These are phyloP conservation scores for Noctua janthina DNA, from an alignment of 2,888 invertebrate genomes.

Conservation along the genomic window DNA sequence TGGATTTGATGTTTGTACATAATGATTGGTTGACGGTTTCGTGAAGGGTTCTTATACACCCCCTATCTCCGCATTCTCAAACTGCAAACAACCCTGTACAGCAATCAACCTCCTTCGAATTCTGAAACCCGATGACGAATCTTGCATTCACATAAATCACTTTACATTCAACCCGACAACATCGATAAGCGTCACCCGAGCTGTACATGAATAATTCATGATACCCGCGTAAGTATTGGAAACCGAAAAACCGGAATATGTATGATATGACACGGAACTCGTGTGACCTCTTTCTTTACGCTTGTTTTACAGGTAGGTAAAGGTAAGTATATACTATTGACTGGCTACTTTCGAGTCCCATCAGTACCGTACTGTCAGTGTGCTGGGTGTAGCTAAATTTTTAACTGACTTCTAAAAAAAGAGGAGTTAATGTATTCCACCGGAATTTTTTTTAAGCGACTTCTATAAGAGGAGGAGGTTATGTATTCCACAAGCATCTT, in stretches of 20 bases:
- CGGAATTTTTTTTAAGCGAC: too few species aligned
- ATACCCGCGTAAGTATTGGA: slow-evolving; percentile 63
- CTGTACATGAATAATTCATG: slow-evolving; percentile 77
- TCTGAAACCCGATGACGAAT: slow-evolving; percentile 44
- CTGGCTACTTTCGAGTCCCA: neutral
- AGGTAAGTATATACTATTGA: neutral
- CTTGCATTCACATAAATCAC: slow-evolving; percentile 69
- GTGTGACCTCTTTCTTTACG: slow-evolving; percentile 49
- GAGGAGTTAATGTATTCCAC: too few species aligned
- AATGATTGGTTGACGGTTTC: too few species aligned
- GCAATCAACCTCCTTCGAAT: neutral
- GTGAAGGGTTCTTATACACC: too few species aligned
- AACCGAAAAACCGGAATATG: slow-evolving; percentile 64
- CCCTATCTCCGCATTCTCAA: neutral
- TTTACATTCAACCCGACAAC: slow-evolving; percentile 69
- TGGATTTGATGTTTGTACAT: too few species aligned
- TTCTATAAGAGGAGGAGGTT: too few species aligned
- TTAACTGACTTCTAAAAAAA: too few species aligned
- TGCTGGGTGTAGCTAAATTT: neutral
- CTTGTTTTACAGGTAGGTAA: slow-evolving; percentile 21
- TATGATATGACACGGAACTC: slow-evolving; percentile 54
- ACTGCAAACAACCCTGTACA: neutral
- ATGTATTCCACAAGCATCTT: too few species aligned
- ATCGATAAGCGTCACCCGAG: slow-evolving; percentile 75
- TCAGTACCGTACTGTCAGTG: neutral